These are phyloP conservation scores for Aurelia aurita complex sp. Pacific DNA, from an alignment of 30 jellyfish, hydroid and myxozoan species.

Conservation along the genomic window DNA sequence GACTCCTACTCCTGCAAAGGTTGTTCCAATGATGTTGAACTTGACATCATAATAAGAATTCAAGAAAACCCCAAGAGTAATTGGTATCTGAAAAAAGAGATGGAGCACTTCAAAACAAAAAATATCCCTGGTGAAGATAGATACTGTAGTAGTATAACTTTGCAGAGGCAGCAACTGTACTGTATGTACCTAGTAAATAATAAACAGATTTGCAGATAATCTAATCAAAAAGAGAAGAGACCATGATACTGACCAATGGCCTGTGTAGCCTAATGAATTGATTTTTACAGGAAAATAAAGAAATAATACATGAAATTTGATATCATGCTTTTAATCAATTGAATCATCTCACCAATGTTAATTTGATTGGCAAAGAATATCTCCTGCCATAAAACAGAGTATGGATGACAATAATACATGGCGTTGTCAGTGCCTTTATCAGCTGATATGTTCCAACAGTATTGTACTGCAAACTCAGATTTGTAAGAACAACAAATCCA, in stretches of 20 bases:
- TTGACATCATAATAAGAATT: constrained; percentile 92
- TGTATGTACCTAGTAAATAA: too few species aligned
- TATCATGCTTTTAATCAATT: too few species aligned
- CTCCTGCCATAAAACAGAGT: constrained; percentile 63
- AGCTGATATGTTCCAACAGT: constrained; percentile 98
- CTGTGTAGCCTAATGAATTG: too few species aligned
- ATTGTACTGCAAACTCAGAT: constrained; percentile 87
- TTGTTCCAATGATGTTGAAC: constrained; percentile 81
- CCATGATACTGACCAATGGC: too few species aligned
- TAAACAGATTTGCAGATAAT: too few species aligned
- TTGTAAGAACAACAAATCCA: constrained; percentile 98
- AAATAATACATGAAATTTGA: too few species aligned
- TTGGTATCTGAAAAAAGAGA: constrained; percentile 79
- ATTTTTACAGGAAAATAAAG: too few species aligned
- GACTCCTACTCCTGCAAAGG: constrained; percentile 92
- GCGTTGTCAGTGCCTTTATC: constrained; percentile 92
- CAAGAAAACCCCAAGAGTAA: constrained; percentile 90
- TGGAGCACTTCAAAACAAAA: not conserved
- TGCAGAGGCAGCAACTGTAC: too few species aligned
- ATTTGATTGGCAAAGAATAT: constrained; percentile 53
- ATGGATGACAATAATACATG: constrained; percentile 90
- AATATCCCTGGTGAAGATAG: too few species aligned
- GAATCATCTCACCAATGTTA: constrained; percentile 77
- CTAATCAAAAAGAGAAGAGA: too few species aligned
- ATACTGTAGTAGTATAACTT: too few species aligned